These are phyloP conservation scores for Lucilia sericata DNA, from an alignment of 1,140 invertebrate species.

Conservation along the genomic window DNA sequence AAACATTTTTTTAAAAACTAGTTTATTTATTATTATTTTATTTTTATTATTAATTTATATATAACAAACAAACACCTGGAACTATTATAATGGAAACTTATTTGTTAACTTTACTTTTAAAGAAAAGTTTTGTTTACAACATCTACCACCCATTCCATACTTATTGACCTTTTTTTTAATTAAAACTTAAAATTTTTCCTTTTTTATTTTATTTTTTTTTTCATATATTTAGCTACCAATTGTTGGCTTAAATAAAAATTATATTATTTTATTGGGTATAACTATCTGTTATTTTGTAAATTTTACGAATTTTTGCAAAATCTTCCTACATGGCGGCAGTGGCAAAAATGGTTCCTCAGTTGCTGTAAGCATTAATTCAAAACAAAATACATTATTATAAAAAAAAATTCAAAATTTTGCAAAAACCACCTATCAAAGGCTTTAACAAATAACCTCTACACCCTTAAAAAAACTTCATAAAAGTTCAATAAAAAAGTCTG, in stretches of 20 bases:
- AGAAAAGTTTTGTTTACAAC: too few relatives aligned
- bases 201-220: neutral
- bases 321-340: slow-evolving; percentile 84
- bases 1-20: too few relatives aligned
- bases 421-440: neutral
- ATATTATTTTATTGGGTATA: slow-evolving; percentile 73
- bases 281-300: slow-evolving; percentile 75
- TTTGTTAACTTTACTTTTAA: too few relatives aligned
- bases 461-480: neutral
- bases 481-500: neutral
- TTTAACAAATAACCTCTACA: neutral
- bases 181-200: neutral
- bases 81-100: neutral
- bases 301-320: slow-evolving; percentile 76
- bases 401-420: slow-evolving; percentile 4
- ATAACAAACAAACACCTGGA: slow-evolving; percentile 6
- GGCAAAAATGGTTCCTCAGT: slow-evolving; percentile 96
- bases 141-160: too few relatives aligned
- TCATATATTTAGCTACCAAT: slow-evolving; percentile 70
- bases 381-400: slow-evolving; percentile 10
- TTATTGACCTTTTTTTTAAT: too few relatives aligned
- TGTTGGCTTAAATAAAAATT: slow-evolving; percentile 70
- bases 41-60: too few relatives aligned
- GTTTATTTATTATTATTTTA: too few relatives aligned
- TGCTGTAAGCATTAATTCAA: slow-evolving; percentile 77